Evolutionary conservation across 1,140 invertebrate genomes (phyloP).

Genomic region (Bilobella aurantiaca): DNA sequence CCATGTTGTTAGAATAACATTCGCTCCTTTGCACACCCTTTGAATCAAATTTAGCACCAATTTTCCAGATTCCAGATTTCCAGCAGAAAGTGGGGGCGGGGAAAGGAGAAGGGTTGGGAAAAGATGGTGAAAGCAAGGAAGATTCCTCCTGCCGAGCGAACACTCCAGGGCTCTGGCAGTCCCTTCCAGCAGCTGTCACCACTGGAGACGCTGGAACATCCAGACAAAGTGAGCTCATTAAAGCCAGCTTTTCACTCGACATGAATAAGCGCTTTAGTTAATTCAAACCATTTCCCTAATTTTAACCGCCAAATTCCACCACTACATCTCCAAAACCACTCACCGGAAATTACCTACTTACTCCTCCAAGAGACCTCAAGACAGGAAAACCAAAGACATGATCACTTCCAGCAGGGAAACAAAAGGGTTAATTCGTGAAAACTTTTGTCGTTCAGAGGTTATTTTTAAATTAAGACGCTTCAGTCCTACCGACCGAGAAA

Average conservation of each 20-base stretch:
- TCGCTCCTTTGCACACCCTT: background rate
- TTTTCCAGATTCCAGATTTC: background rate
- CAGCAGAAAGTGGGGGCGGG: background rate
- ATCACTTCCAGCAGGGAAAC: too few relatives aligned
- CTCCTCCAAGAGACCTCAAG: slow-evolving; percentile 1
- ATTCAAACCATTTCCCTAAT: slow-evolving; percentile 8
- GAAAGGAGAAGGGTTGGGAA: background rate
- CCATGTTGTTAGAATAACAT: too few relatives aligned
- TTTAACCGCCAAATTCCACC: slow-evolving; percentile 4
- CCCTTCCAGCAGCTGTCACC: background rate
- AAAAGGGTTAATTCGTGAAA: too few relatives aligned
- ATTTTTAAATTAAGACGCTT: too few relatives aligned
- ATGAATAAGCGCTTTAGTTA: slow-evolving; percentile 5
- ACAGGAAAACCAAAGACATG: background rate
- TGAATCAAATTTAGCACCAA: background rate
- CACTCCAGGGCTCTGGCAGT: background rate
- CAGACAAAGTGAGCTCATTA: background rate
- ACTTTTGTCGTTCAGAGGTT: too few relatives aligned
- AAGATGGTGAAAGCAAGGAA: background rate
- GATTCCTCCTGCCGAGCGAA: background rate
- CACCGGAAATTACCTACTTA: background rate
- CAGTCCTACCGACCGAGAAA: too few relatives aligned
- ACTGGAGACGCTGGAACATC: background rate
- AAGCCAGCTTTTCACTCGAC: background rate
- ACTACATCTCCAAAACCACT: background rate